Evolutionary conservation across 2,888 invertebrate species (phyloP).

Genomic region (Ypsolopha scabrella): DNA sequence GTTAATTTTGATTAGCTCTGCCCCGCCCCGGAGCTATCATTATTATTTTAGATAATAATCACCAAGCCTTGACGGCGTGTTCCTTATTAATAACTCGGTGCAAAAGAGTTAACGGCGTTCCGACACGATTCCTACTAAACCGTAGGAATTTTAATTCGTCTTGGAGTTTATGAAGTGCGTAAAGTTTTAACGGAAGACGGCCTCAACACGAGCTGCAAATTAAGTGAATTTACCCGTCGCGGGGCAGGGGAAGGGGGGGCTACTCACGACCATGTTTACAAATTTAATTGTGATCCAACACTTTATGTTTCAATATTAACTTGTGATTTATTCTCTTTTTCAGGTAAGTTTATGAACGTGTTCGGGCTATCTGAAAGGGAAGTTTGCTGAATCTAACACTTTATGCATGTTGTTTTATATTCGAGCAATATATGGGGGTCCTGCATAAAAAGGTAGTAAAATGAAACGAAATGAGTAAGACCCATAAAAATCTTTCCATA

Average conservation of each 20-base stretch:
- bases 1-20: constrained; percentile 39
- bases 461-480: constrained; percentile 57
- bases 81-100: constrained; percentile 51
- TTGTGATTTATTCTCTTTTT: constrained; percentile 23
- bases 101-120: constrained; percentile 55
- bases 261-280: not conserved
- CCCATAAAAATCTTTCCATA: constrained; percentile 63
- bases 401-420: constrained; percentile 31
- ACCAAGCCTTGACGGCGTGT: constrained; percentile 29
- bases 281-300: not conserved
- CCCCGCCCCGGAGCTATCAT: constrained; percentile 23
- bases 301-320: constrained; percentile 1
- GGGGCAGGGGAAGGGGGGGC: too few relatives aligned
- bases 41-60: constrained; percentile 44
- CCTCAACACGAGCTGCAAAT: constrained; percentile 46
- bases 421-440: constrained; percentile 27
- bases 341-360: constrained; percentile 33
- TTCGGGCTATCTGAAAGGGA: too few relatives aligned
- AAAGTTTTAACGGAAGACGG: constrained; percentile 50
- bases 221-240: constrained; percentile 52
- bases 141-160: constrained; percentile 65
- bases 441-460: constrained; percentile 60
- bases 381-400: constrained; percentile 1
- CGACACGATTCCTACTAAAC: constrained; percentile 61
- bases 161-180: constrained; percentile 66